Evolutionary conservation across 2,797 vertebrate species (phyloP), one percentile per base, ranked within the genome.

Genomic region (Gila robusta): DNA sequence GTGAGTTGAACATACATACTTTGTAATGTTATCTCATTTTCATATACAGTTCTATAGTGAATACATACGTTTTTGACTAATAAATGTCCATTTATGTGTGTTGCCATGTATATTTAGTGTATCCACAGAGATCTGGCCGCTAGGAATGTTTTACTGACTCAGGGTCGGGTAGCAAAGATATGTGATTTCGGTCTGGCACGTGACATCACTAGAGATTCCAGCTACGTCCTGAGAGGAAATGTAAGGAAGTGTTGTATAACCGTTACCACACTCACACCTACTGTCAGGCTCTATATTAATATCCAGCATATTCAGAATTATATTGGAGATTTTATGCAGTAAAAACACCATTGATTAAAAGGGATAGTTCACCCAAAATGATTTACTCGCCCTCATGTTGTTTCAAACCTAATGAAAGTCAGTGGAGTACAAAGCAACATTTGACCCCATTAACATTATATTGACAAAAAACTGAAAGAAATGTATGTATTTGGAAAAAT

Each of bases 131-230:
- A 99, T 90, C 94, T 99, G 89, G 98, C 98, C 0, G 98, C 98
- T 91, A 96, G 98, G 94, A 99, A 99, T 88, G 95, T 99, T 91
- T 95, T 99, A 86, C 96, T 99, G 88, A 99, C 98, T 93, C 96
- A 98, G 14, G 97, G 98, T 91, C 95, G 97, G 87, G 96, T 99
- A 91, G 98, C 98, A 59, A 99, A 99, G 94, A 99, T 99, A 91
- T 99, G 98, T 93, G 98, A 99, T 95, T 99, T 99, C 85, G 98
- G 98, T 52, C 91, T 99, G 91, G 98, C 98, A 69, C 95, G 98
- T 93, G 98, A 99, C 93, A 99, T 99, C 95, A 97, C 96, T 91
- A 99, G 97, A 85, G 98, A 99, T 78, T 96, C 97, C 82, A 99
- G 96, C 93, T 99, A 99, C 3, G 98, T 99, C 91, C 96, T 99